Evolutionary conservation across 2,113 vertebrate genomes (phyloP), one percentile per base, ranked within the genome.

Genomic region (Physeter macrocephalus): DNA sequence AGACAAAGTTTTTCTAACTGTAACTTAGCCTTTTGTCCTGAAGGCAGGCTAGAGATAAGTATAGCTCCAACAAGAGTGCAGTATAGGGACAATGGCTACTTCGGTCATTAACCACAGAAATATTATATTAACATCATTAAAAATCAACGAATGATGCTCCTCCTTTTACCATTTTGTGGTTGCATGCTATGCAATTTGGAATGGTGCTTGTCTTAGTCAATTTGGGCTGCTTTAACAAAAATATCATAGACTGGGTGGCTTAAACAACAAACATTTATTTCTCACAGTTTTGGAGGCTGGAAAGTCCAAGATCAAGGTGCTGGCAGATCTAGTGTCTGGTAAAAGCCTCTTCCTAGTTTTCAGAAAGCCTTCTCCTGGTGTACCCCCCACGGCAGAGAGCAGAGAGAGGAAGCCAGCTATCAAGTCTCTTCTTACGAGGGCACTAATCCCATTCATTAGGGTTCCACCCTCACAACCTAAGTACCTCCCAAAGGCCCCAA

Each of bases 11-110:
- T 91, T 88, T 72, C 59, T 43, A 92, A n/a, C 39, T 46, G 13
- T 23, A 66, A 39, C 46, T 90, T 66, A 71, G 64, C 27, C 88
- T 91, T 80, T 88, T 89, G 72, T 84, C n/a, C 41, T 71, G n/a
- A 94, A 94, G 89, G 92, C 39, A 86, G 36, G 43, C 27, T 59
- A 71, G 83, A 80, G 34, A 46, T 41, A 94, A 93, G 49, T 64
- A 41, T 36, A 15, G 27, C 34, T 90, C 77, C 31, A 61, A 41
- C 57, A 41, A 36, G 0, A 36, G 69, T 27, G 46, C 20, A 36
- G 39, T 14, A 17, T 15, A 71, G 15, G 29, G 31, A 17, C 10
- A 14, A 27, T 4, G 39, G 29, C 21, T 20, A 25, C 23, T 49
- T 69, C 36, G 59, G 13, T n/a, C n/a, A 61, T 93, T 87, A 92